Percentiles rank a stretch among this genome's conserved stretches.
Evolutionary conservation across 2,888 invertebrate genomes (phyloP).

Genomic region (Mythimna impura): DNA sequence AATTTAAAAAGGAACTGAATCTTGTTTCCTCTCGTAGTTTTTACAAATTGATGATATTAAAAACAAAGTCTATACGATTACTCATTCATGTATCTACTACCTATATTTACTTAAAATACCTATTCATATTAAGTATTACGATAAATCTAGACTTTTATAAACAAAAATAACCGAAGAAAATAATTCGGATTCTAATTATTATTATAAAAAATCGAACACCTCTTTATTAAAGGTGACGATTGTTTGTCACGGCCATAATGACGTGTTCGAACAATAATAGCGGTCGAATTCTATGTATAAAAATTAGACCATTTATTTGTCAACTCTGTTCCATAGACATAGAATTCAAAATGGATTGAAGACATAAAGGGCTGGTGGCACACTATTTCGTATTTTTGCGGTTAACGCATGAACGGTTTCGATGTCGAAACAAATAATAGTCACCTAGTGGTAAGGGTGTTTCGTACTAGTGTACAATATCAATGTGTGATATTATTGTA

Average conservation of each 20-base stretch:
- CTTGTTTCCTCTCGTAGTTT: slow-evolving; percentile 50
- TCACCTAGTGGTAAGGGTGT: slow-evolving; percentile 57
- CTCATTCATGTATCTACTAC: slow-evolving; percentile 25
- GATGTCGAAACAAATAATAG: slow-evolving; percentile 52
- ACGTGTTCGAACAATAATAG: slow-evolving; percentile 42
- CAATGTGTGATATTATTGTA: slow-evolving; percentile 84
- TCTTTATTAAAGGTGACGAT: slow-evolving; percentile 57
- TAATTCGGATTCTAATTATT: slow-evolving; percentile 38
- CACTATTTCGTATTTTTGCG: slow-evolving; percentile 49
- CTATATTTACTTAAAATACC: slow-evolving; percentile 12
- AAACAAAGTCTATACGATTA: slow-evolving; percentile 33
- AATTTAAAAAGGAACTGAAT: slow-evolving; percentile 53
- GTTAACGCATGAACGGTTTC: slow-evolving; percentile 41
- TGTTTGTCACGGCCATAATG: slow-evolving; percentile 56
- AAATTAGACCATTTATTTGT: slow-evolving; percentile 15
- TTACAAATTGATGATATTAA: slow-evolving; percentile 38
- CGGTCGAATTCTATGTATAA: slow-evolving; percentile 38
- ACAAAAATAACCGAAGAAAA: slow-evolving; percentile 31
- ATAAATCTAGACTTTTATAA: slow-evolving; percentile 43
- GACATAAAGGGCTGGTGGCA: slow-evolving; percentile 6
- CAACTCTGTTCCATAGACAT: slow-evolving; percentile 30
- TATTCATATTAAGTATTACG: slow-evolving; percentile 48
- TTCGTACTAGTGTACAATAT: slow-evolving; percentile 78
- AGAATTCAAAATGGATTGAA: slow-evolving; percentile 39
- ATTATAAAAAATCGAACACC: slow-evolving; percentile 55